A percentile compares a stretch with the other conserved stretches of the same genome.
Conservation (phyloP, 2,888 invertebrate species). For the Cephus pygmeus region DNA sequence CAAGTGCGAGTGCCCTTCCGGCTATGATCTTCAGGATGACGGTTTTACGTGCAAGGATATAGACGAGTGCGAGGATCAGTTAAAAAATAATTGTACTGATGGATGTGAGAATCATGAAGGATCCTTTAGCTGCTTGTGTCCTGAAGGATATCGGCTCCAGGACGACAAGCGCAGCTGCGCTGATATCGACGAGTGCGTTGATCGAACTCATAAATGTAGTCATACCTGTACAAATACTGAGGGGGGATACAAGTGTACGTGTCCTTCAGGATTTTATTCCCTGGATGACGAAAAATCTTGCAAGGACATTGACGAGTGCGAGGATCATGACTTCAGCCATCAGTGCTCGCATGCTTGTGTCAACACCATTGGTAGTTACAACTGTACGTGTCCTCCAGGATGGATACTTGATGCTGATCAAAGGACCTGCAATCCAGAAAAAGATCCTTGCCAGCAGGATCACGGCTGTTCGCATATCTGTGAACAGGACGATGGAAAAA, state of each 20-base stretch:
- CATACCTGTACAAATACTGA: slow-evolving; percentile 37
- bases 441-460: slow-evolving; percentile 50
- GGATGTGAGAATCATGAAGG: slow-evolving; percentile 36
- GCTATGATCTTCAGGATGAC: slow-evolving; percentile 57
- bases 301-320: slow-evolving; percentile 40
- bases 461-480: slow-evolving; percentile 62
- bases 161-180: slow-evolving; percentile 46
- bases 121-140: slow-evolving; percentile 62
- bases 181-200: slow-evolving; percentile 39
- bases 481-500: slow-evolving; percentile 56
- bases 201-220: slow-evolving; percentile 34
- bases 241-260: slow-evolving; percentile 59
- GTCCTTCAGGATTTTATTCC: slow-evolving; percentile 65
- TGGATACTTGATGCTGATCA: slow-evolving; percentile 64
- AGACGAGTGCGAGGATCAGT: slow-evolving; percentile 37
- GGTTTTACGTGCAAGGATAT: slow-evolving; percentile 43
- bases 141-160: slow-evolving; percentile 31
- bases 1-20: slow-evolving; percentile 68
- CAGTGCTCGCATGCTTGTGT: slow-evolving; percentile 68
- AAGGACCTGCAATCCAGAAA: slow-evolving; percentile 60
- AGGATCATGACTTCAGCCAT: slow-evolving; percentile 14
- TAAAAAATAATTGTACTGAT: slow-evolving; percentile 45
- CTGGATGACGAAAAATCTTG: slow-evolving; percentile 59
- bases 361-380: slow-evolving; percentile 71
- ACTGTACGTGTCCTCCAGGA: slow-evolving; percentile 69